Evolutionary conservation across 2,113 vertebrate species (phyloP).

Genomic region (Symphodus melops): DNA sequence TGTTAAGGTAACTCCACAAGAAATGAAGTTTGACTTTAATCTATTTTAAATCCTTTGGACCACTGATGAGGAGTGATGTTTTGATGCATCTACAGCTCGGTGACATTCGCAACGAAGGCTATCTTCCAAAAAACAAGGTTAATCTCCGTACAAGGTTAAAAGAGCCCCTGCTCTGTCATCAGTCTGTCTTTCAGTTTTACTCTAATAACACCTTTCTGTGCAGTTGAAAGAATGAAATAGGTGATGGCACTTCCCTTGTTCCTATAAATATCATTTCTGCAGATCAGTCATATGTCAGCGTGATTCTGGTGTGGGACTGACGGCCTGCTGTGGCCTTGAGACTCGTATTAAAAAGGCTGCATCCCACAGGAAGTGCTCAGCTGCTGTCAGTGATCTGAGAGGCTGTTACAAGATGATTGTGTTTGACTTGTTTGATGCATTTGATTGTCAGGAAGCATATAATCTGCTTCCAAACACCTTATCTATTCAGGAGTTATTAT

Average conservation of each 20-base stretch:
- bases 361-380: constrained; percentile 26
- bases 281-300: constrained; percentile 44
- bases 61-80: background rate
- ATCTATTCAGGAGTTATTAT: constrained; percentile 3
- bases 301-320: constrained; percentile 53
- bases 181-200: background rate
- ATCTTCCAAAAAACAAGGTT: background rate
- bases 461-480: constrained; percentile 13
- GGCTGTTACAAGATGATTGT: constrained; percentile 49
- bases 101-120: background rate
- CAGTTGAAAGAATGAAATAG: constrained; percentile 50
- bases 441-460: constrained; percentile 53
- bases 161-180: background rate
- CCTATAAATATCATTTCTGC: constrained; percentile 39
- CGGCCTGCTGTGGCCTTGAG: constrained; percentile 33
- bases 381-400: constrained; percentile 47
- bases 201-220: background rate
- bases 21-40: background rate
- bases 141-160: background rate
- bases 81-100: background rate
- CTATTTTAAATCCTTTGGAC: background rate
- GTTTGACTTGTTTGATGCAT: constrained; percentile 60
- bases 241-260: constrained; percentile 35
- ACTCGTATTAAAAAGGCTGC: constrained; percentile 41
- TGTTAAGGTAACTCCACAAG: background rate